Base-by-base conservation (phyloP, 2,113 vertebrate genomes). In the Pampusana beccarii region DNA sequence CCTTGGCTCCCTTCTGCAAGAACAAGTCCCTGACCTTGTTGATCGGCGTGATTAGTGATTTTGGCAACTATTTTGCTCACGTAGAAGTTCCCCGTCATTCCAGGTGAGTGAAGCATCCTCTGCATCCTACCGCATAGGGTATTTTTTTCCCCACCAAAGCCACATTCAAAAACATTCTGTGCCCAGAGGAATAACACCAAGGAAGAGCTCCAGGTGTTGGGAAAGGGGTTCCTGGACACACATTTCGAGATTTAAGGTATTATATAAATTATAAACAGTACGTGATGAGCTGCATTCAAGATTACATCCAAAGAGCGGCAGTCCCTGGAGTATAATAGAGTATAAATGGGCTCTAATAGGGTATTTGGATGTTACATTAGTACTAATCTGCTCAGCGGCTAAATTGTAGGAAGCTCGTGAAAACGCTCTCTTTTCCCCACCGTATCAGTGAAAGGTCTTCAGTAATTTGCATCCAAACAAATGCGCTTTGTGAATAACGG, bases 351-450 rank as follows among this genome's bases (percentile, higher is more conserved):
- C 69, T 96, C 85, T 94, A 46, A 36, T 69, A 79, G 54, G 57
- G 72, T 66, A 83, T 73, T 73, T 95, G 96, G 92, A 92, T 94
- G 73, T 13, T 88, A 42, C 64, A 70, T 62, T 65, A 92, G 86
- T 79, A 94, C 93, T 78, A 90, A 90, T 54, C 94, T 46, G 20
- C 80, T 75, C 77, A n/a, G 92, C 42, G 23, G 87, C 86, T 94
- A 66, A 94, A 70, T 19, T 91, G 74, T 26, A 16, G 92, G 77
- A 95, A 78, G 90, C 60, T 53, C 56, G 54, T 29, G 72, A 92
- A 96, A 97, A 72, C 95, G 71, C 80, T 96, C 61, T 72, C 95
- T 93, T 97, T 92, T 93, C 89, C 86, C 80, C 72, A 48, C 51
- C 18, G 58, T 65, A 86, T 66, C 90, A 79, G 73, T 16, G 78